Conservation (phyloP, 2,888 invertebrate genomes). For the Caenorhabditis drosophilae region DNA sequence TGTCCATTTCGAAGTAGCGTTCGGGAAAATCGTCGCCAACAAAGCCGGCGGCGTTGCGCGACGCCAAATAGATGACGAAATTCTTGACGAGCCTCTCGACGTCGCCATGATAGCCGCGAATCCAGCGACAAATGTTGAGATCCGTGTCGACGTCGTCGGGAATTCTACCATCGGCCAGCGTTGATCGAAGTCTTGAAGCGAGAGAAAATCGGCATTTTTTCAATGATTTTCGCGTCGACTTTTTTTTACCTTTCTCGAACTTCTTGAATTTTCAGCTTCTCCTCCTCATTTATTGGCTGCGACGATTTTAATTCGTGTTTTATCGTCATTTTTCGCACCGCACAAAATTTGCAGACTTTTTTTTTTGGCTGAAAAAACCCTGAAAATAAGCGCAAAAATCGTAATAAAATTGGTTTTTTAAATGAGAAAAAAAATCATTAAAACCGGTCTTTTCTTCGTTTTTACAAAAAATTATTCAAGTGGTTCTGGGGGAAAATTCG, state of each 20-base stretch:
- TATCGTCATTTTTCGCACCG: conserved; percentile 6
- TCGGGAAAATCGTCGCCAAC: conserved; percentile 43
- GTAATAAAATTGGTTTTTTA: no score
- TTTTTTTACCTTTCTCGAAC: conserved; percentile 9
- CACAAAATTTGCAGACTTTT: background rate
- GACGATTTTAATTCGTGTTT: conserved; percentile 18
- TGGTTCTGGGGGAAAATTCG: no score
- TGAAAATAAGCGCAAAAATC: no score
- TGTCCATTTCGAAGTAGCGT: conserved; percentile 42
- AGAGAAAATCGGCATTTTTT: no score
- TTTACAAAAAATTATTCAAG: no score
- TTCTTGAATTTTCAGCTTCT: conserved; percentile 14
- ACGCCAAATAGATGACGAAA: conserved; percentile 46
- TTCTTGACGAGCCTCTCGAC: conserved; percentile 38
- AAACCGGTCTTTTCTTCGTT: no score
- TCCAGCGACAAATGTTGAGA: conserved; percentile 52
- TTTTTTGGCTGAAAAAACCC: background rate
- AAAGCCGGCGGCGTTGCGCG: conserved; percentile 51
- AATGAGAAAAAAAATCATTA: no score
- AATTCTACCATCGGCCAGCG: conserved; percentile 39
- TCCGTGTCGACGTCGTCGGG: conserved; percentile 56
- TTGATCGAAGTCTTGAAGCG: conserved; percentile 4
- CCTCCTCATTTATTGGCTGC: conserved; percentile 20
- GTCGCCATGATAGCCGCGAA: conserved; percentile 49
- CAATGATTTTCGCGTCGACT: no score